Evolutionary conservation across 2,113 vertebrate species (phyloP).

Genomic region (Seriola rivoliana): DNA sequence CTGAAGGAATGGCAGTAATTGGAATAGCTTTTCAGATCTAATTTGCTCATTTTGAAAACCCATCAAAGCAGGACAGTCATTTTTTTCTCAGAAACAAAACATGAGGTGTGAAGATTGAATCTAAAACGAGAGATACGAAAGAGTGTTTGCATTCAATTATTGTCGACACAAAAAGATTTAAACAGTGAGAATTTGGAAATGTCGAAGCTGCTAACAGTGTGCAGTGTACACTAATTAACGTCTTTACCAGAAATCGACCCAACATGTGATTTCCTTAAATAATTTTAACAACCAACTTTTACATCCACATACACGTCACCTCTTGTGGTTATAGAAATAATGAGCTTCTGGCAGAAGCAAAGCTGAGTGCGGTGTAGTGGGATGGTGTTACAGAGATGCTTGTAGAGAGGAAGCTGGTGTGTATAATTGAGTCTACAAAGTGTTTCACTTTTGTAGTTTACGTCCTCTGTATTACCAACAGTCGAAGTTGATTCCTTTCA

Average conservation of each 20-base stretch:
- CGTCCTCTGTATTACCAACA: too few species aligned
- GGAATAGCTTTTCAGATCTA: conserved; percentile 22
- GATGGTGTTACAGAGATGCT: not conserved
- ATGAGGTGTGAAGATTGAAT: not conserved
- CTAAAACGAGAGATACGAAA: not conserved
- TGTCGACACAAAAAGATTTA: not conserved
- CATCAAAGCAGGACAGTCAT: conserved; percentile 1
- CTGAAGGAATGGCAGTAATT: conserved; percentile 19
- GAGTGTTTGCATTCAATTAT: not conserved
- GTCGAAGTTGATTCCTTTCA: too few species aligned
- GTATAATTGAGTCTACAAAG: not conserved
- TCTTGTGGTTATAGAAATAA: not conserved
- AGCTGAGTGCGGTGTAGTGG: not conserved
- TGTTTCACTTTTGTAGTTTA: too few species aligned
- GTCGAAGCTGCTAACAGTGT: not conserved
- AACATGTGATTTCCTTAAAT: not conserved
- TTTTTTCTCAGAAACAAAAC: conserved; percentile 15
- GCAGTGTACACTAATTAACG: not conserved
- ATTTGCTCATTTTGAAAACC: conserved; percentile 24
- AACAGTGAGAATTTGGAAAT: not conserved
- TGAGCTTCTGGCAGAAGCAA: not conserved
- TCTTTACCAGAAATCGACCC: too few species aligned
- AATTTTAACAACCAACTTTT: not conserved
- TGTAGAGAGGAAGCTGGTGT: too few species aligned
- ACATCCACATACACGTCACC: not conserved